Percentiles rank a stretch among this genome's conserved stretches.
These are phyloP conservation scores for Trypoxylus dichotomus DNA, from an alignment of 1,140 invertebrate genomes.

Conservation along the genomic window DNA sequence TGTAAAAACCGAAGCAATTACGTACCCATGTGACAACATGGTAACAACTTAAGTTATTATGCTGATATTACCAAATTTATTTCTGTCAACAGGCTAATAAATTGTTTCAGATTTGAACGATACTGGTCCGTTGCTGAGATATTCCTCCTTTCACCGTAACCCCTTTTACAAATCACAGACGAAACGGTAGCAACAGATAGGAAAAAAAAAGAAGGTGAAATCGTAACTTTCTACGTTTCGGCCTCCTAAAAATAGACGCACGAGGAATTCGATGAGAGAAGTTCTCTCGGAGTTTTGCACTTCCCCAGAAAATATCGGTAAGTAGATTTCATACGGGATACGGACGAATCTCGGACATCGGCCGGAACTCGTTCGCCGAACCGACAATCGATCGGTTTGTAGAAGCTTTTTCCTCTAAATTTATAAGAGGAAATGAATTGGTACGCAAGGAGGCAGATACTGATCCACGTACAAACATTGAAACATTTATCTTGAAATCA, in stretches of 20 bases:
- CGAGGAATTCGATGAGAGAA: neutral
- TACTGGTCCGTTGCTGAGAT: neutral
- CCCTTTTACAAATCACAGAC: neutral
- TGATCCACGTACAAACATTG: neutral
- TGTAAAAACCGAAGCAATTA: no score
- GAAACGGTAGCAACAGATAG: slow-evolving; percentile 13
- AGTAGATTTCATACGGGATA: slow-evolving; percentile 33
- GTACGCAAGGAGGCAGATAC: neutral
- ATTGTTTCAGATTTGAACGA: no score
- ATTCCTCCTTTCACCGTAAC: neutral
- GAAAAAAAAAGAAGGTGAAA: neutral
- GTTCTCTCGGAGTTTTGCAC: slow-evolving; percentile 29
- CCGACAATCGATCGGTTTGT: slow-evolving; percentile 19
- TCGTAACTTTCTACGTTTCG: neutral
- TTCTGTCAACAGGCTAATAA: no score
- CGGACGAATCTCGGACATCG: slow-evolving; percentile 32
- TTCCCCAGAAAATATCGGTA: slow-evolving; percentile 34
- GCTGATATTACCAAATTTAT: no score
- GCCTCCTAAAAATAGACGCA: slow-evolving; percentile 8
- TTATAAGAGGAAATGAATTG: slow-evolving; percentile 26
- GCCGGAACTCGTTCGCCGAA: slow-evolving; percentile 35
- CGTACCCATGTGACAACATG: no score
- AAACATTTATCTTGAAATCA: neutral
- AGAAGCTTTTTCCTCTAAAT: slow-evolving; percentile 29
- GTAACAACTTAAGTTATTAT: no score